Percentiles rank a stretch among this genome's conserved stretches.
These are phyloP conservation scores for Microctonus aethiopoides DNA, from an alignment of 2,888 invertebrate species.

Conservation along the genomic window DNA sequence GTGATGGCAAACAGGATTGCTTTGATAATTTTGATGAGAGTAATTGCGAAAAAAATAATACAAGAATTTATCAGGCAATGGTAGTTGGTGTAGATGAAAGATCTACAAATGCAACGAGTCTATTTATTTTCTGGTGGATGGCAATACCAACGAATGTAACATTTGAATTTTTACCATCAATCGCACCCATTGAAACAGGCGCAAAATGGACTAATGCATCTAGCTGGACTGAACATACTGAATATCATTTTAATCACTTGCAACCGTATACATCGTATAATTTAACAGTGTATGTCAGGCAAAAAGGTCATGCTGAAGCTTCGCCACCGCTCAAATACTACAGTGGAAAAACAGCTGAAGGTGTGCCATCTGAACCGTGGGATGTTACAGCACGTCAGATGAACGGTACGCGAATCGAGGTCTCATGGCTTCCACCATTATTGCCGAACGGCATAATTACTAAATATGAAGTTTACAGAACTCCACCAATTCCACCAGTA, in stretches of 20 bases:
- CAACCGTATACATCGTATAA: slow-evolving; percentile 82
- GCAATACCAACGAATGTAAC: slow-evolving; percentile 64
- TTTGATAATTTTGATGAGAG: slow-evolving; percentile 80
- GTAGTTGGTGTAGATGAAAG: slow-evolving; percentile 76
- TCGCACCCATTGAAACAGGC: slow-evolving; percentile 68
- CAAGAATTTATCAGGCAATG: slow-evolving; percentile 67
- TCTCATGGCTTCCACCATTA: slow-evolving; percentile 78
- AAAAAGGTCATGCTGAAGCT: slow-evolving; percentile 69
- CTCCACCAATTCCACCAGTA: slow-evolving; percentile 74
- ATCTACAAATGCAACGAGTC: slow-evolving; percentile 73
- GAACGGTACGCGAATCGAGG: slow-evolving; percentile 74
- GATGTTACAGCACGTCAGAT: slow-evolving; percentile 75
- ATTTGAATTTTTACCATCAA: slow-evolving; percentile 78
- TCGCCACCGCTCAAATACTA: slow-evolving; percentile 72
- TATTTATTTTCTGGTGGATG: slow-evolving; percentile 76
- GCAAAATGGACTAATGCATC: slow-evolving; percentile 73
- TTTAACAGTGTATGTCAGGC: slow-evolving; percentile 79
- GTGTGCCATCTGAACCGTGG: slow-evolving; percentile 77
- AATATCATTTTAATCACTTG: slow-evolving; percentile 73
- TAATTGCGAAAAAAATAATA: slow-evolving; percentile 71
- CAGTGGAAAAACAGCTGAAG: slow-evolving; percentile 76
- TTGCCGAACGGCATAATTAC: slow-evolving; percentile 74
- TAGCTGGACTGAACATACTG: slow-evolving; percentile 74
- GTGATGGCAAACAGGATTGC: slow-evolving; percentile 79
- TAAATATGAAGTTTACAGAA: slow-evolving; percentile 75